Percentiles rank a stretch among this genome's conserved stretches.
Evolutionary conservation across 2,888 invertebrate genomes (phyloP).

Genomic region (Leptogaster cylindrica): DNA sequence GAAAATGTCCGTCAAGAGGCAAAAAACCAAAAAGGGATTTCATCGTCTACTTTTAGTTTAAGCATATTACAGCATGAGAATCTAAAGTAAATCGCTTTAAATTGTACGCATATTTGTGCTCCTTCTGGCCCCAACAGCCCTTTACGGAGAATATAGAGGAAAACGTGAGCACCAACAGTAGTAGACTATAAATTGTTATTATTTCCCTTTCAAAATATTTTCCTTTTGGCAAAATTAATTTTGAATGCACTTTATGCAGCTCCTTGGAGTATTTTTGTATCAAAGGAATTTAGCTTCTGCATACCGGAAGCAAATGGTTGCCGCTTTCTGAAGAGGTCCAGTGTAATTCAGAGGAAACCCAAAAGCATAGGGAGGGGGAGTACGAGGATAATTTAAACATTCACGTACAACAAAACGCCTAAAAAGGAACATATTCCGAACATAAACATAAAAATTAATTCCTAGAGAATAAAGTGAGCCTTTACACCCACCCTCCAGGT

Average conservation of each 20-base stretch:
- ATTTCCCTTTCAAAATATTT: slow-evolving; percentile 16
- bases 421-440: slow-evolving; percentile 21
- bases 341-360: not conserved
- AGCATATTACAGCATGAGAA: not conserved
- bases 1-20: no score
- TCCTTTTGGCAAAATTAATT: slow-evolving; percentile 18
- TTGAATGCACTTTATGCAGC: slow-evolving; percentile 27
- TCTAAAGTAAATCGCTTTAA: slow-evolving; percentile 13
- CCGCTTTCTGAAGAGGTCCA: not conserved
- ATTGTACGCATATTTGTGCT: not conserved
- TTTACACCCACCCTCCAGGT: not conserved
- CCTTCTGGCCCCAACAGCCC: not conserved
- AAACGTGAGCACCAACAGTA: not conserved
- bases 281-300: slow-evolving; percentile 17
- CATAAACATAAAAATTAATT: slow-evolving; percentile 39
- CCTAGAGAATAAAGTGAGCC: slow-evolving; percentile 5
- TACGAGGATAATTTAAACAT: not conserved
- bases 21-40: no score
- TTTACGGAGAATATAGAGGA: not conserved
- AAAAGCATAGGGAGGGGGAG: slow-evolving; percentile 1
- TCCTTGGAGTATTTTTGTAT: slow-evolving; percentile 14
- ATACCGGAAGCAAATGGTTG: not conserved
- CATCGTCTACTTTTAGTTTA: no score
- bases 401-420: not conserved
- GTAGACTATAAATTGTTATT: slow-evolving; percentile 15